These are phyloP conservation scores for Gallinago media DNA, from an alignment of 2,113 vertebrate species.

Conservation along the genomic window DNA sequence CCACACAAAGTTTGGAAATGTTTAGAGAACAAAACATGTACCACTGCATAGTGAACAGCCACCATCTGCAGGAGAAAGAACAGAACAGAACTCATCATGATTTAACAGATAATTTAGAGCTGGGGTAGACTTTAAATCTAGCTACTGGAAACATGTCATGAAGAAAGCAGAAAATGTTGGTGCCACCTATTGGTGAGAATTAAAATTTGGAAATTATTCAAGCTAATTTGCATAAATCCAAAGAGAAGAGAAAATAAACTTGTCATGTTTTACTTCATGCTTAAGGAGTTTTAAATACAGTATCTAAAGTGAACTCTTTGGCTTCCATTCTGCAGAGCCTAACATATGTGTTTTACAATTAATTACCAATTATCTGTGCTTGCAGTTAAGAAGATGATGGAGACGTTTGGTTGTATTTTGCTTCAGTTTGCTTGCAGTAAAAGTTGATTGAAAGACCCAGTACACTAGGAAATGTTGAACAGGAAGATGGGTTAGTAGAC, in stretches of 20 bases:
- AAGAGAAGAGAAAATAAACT: neutral
- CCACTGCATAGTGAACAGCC: neutral
- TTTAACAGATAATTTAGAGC: slow-evolving; percentile 13
- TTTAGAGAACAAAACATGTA: neutral
- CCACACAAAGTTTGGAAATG: neutral
- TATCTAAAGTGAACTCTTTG: neutral
- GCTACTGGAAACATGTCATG: neutral
- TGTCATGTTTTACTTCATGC: neutral
- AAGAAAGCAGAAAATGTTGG: slow-evolving; percentile 47
- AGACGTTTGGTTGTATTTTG: neutral
- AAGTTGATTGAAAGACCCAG: neutral
- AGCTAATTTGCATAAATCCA: slow-evolving; percentile 34
- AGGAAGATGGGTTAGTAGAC: neutral
- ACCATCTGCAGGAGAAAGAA: neutral
- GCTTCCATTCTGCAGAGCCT: neutral
- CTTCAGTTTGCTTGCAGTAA: neutral
- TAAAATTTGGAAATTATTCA: slow-evolving; percentile 37
- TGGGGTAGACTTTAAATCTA: neutral
- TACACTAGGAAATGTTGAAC: neutral
- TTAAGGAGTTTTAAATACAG: neutral
- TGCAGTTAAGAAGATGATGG: neutral
- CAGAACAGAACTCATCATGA: neutral
- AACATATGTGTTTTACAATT: neutral
- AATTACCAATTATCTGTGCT: neutral
- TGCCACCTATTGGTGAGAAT: slow-evolving; percentile 64